phyloP scores from a whole-genome alignment of 1,140 invertebrate species.

The Laodelphax striatellus region DNA sequence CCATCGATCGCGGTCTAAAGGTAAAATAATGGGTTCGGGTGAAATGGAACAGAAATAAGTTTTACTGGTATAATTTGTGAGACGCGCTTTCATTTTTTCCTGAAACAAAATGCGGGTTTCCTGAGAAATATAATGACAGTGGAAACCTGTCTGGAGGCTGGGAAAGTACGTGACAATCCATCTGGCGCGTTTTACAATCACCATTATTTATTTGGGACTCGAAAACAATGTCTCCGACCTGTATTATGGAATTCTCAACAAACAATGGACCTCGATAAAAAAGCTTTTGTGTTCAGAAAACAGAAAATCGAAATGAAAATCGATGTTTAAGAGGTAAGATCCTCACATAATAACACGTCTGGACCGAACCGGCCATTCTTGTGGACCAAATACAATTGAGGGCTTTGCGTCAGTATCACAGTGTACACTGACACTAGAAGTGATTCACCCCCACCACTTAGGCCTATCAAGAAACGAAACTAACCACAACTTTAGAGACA shows the following conservation, averaged over 20 bases:
- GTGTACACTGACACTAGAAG: no score
- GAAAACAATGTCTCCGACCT: neutral
- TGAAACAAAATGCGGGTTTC: neutral
- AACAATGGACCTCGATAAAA: neutral
- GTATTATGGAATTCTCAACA: neutral
- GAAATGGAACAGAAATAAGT: neutral
- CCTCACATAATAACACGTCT: neutral
- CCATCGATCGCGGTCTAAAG: no score
- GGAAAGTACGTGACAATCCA: conserved; percentile 1
- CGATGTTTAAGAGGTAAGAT: neutral
- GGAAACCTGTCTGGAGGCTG: neutral
- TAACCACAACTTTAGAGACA: no score
- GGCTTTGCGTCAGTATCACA: no score
- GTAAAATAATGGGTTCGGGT: no score
- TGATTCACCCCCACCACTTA: no score
- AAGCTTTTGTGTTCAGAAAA: neutral
- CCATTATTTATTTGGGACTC: conserved; percentile 1
- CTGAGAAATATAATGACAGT: neutral
- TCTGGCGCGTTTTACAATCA: neutral
- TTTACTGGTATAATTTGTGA: neutral
- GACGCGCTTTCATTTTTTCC: neutral
- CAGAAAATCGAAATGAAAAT: neutral
- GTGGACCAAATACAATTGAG: no score
- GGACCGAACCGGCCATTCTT: neutral
- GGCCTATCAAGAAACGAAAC: no score